Percentiles rank a stretch among this genome's conserved stretches.
phyloP scores from a whole-genome alignment of 2,113 vertebrate genomes.

The Eurypyga helias region DNA sequence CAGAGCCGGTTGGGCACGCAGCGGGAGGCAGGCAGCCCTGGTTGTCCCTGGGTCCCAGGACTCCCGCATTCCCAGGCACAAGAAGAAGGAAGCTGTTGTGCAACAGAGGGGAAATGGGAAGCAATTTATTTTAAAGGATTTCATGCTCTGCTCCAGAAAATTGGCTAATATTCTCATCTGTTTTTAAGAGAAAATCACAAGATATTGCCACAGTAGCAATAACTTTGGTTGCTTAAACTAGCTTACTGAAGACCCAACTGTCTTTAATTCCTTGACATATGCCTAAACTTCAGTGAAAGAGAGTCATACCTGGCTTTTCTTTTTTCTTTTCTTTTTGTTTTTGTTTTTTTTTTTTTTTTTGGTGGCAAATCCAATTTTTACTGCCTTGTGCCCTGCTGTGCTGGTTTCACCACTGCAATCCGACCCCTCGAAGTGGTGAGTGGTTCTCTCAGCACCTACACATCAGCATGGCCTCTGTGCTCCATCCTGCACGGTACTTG shows the following conservation, averaged over 20 bases:
- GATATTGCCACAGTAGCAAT: neutral
- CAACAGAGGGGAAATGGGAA: slow-evolving; percentile 60
- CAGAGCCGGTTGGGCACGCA: neutral
- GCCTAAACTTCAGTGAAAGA: neutral
- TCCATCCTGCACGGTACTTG: accelerated
- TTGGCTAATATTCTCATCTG: slow-evolving; percentile 59
- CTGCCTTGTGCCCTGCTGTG: neutral
- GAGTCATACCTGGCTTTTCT: neutral
- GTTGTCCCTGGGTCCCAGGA: neutral
- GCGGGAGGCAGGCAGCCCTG: neutral
- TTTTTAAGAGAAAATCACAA: slow-evolving; percentile 61
- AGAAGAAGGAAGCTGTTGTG: slow-evolving; percentile 59
- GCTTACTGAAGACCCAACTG: neutral
- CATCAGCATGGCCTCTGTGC: neutral
- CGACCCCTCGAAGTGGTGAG: neutral
- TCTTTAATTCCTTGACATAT: neutral
- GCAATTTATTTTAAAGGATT: slow-evolving; percentile 68
- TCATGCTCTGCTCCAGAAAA: slow-evolving; percentile 69
- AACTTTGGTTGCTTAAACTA: slow-evolving; percentile 42
- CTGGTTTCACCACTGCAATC: neutral
- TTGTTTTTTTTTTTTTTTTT: neutral
- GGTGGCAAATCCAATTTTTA: neutral
- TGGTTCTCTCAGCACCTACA: neutral
- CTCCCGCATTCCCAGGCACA: neutral
- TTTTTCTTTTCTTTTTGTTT: too few species aligned